Percentiles rank a stretch among this genome's conserved stretches.
Evolutionary conservation across 2,113 vertebrate species (phyloP).

Genomic region (Rhinoderma darwinii): DNA sequence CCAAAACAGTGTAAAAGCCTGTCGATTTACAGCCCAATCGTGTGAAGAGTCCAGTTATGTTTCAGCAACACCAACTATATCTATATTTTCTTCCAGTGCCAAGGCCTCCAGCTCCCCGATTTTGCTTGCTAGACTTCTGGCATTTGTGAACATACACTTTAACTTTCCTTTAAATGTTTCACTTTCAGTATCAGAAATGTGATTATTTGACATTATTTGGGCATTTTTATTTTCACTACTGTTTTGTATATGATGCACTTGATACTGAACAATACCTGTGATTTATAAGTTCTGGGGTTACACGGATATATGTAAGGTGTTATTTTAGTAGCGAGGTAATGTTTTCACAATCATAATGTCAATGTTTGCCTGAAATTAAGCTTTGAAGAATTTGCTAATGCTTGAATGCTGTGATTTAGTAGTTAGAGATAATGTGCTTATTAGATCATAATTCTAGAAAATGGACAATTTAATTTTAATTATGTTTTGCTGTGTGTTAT

Average conservation of each 20-base stretch:
- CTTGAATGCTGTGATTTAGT: conserved; percentile 23
- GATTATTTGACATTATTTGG: no score
- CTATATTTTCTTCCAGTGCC: no score
- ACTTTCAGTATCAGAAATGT: no score
- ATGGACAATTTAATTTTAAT: conserved; percentile 39
- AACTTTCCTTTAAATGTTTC: no score
- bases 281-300: neutral
- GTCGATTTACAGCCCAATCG: no score
- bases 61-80: no score
- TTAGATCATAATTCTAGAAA: conserved; percentile 36
- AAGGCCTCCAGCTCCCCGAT: no score
- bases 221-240: no score
- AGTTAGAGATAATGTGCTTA: conserved; percentile 44
- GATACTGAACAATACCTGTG: neutral
- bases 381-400: conserved; percentile 37
- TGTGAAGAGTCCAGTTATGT: no score
- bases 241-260: neutral
- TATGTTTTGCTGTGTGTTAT: conserved; percentile 14
- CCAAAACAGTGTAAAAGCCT: no score
- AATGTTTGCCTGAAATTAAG: conserved; percentile 30
- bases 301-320: neutral
- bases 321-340: conserved; percentile 15
- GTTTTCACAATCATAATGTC: conserved; percentile 49
- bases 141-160: no score
- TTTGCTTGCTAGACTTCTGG: no score